Evolutionary conservation across 2,888 invertebrate species (phyloP), one percentile per base, ranked within the genome.

Genomic region (Nomada ruficornis): DNA sequence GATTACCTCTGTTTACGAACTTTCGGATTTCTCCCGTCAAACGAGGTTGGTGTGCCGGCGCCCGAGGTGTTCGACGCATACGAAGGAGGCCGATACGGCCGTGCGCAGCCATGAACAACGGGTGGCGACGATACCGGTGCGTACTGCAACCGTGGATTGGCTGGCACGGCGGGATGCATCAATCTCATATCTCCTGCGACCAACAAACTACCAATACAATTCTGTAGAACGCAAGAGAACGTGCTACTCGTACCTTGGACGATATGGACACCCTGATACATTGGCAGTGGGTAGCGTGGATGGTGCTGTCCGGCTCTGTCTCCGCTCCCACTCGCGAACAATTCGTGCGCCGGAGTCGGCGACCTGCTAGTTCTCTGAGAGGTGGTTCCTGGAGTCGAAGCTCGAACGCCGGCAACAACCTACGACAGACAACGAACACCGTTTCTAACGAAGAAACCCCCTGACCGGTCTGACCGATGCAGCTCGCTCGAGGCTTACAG

Each of bases 231-330:
- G 9, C 10, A 13, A 10, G 15, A 5, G 20, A 44, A 62, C 26
- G 0, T n/a, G 44, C 2, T 13, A 13, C 44, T 5, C 7, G 3
- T 70, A 93, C 93, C 93, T 92, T 93, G 93, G 73, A 94, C 91
- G 82, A 93, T 92, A 89, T 93, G 93, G 85, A 93, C 91, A 91
- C 92, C 93, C 89, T 93, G 93, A 89, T 93, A 93, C 91, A 94
- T 92, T 92, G 93, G 93, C 92, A 93, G 91, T 92, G 93, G 93
- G 87, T 93, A 94, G 87, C 92, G 93, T 85, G 93, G 88, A 86
- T 92, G 93, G 75, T 90, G 82, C 90, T 93, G 93, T 89, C 90
- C 90, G 89, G 83, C 93, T 91, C 93, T 91, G 83, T 93, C 93
- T 72, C 91, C 92, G 78, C 88, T 90, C 75, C 91, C 89, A 85